Evolutionary conservation across 2,113 vertebrate species (phyloP).

Genomic region (Cranoglanis bouderius): DNA sequence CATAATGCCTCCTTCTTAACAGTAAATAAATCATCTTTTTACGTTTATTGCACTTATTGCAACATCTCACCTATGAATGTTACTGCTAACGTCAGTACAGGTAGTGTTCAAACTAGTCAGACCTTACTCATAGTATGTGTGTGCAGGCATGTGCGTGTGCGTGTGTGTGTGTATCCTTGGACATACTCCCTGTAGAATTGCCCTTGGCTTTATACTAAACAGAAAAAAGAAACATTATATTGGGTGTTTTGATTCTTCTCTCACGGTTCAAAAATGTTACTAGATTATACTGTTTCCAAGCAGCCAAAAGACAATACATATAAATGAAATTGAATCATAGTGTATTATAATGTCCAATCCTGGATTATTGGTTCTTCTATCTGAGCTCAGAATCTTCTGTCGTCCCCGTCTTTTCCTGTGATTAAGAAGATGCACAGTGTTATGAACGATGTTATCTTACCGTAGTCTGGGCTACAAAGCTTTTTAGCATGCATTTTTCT

Average conservation of each 20-base stretch:
- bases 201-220: conserved; percentile 16
- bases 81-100: conserved; percentile 6
- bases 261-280: neutral
- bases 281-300: neutral
- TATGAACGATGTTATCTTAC: neutral
- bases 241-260: neutral
- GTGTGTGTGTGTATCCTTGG: conserved; percentile 6
- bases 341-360: neutral
- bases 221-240: conserved; percentile 15
- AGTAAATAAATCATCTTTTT: neutral
- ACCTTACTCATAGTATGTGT: conserved; percentile 23
- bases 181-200: conserved; percentile 11
- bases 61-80: neutral
- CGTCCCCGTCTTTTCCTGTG: neutral
- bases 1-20: neutral
- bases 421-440: neutral
- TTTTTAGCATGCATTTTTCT: neutral
- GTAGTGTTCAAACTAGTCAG: conserved; percentile 29
- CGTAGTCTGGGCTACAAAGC: neutral
- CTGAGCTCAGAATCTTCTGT: neutral
- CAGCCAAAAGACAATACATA: neutral
- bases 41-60: neutral
- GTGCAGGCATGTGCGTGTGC: neutral
- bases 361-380: neutral
- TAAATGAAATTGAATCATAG: neutral